Base-by-base conservation (phyloP, 1,140 invertebrate species). In the Cheumatopsyche charites region DNA sequence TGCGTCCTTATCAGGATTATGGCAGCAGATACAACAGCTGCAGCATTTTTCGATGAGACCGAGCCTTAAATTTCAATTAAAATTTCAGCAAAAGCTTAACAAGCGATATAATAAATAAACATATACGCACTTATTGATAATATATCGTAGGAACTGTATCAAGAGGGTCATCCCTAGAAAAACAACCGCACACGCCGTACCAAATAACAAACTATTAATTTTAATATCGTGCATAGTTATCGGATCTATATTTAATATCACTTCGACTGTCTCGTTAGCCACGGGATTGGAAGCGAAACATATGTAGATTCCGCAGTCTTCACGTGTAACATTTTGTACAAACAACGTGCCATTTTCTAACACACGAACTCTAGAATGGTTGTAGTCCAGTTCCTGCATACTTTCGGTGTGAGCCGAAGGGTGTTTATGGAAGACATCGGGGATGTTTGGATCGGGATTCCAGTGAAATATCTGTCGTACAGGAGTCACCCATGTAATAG, bases 401-500 rank as follows among this genome's bases (percentile, higher is more conserved):
- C 82, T 78, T 67, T 82, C 79, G 70, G 87, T 82, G 79, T 91
- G 90, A 1, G 88, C 85, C 7, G 82, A 76, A 1, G 88, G 87
- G 79, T 91, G 90, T 71, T 90, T 87, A 69, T 86, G 83, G 77
- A 89, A 91, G 63, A 86, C 81, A 71, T 90, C 89, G 1, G 87
- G 87, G 45, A 88, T 85, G 1, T 81, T 80, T 1, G 86, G 86
- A 75, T 93, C 89, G 0, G 91, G 90, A 79, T 88, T 90, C 88
- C 91, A 92, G 70, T 92, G 91, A 75, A 88, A 89, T 21, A 88
- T 82, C 77, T 86, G 80, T 12, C 89, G 86, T 0, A 82, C 86
- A 0, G 94, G 93, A 0, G 94, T 94, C 23, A 94, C 87, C 95
- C 95, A 97, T 3, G 92, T 92, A 11, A 96, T 87, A 15, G 90